A percentile compares a stretch with the other conserved stretches of the same genome.
Evolutionary conservation across 2,797 vertebrate genomes (phyloP).

Genomic region (Bradypus variegatus): DNA sequence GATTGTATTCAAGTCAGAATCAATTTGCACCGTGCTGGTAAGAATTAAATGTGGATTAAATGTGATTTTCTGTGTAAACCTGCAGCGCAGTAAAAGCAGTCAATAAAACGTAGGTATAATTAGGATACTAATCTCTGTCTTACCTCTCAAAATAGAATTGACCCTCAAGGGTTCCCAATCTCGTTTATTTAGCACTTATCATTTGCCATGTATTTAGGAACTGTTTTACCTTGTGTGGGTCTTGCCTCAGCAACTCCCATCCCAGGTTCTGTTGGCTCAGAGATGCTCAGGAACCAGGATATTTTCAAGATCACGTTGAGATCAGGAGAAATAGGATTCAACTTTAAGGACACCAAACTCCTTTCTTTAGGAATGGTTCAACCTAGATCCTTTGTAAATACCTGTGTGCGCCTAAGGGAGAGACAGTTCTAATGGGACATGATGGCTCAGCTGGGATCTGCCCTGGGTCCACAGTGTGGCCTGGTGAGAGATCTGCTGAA

Average conservation of each 20-base stretch:
- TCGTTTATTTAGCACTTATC: neutral
- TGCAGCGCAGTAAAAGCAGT: neutral
- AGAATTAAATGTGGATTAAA: neutral
- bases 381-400: neutral
- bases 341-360: neutral
- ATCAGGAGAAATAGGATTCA: neutral
- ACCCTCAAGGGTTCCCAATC: neutral
- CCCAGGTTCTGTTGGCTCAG: neutral
- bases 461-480: neutral
- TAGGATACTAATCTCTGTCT: neutral
- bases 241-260: neutral
- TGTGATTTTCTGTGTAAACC: neutral
- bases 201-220: neutral
- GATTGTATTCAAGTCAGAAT: neutral
- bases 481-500: neutral
- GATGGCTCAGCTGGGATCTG: neutral
- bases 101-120: neutral
- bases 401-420: neutral
- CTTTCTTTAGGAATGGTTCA: neutral
- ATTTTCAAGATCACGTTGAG: neutral
- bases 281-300: neutral
- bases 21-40: neutral
- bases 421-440: neutral
- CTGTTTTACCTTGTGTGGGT: neutral
- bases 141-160: neutral